These are phyloP conservation scores for Caenorhabditis macrosperma DNA, from an alignment of 2,888 invertebrate species.

Conservation along the genomic window DNA sequence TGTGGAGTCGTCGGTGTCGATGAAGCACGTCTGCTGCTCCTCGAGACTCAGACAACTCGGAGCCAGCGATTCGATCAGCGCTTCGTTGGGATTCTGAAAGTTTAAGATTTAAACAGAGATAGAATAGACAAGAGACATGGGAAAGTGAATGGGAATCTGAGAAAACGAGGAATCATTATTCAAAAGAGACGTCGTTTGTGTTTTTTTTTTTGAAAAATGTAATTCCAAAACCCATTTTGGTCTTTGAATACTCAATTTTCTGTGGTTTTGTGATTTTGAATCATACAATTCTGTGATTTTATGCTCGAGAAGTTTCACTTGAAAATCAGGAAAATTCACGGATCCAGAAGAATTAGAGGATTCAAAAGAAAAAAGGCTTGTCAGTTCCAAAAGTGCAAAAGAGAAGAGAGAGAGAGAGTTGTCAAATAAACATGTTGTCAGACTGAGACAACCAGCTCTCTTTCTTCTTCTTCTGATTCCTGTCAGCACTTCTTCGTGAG, in stretches of 20 bases:
- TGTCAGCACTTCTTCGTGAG: conserved; percentile 25
- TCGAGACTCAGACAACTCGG: conserved; percentile 69
- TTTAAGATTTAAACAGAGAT: not conserved
- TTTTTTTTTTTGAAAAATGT: too few relatives aligned
- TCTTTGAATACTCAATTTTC: too few relatives aligned
- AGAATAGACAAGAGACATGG: conserved; percentile 3
- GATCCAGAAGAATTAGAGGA: too few relatives aligned
- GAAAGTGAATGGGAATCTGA: too few relatives aligned
- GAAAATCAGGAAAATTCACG: too few relatives aligned
- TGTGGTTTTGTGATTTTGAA: too few relatives aligned
- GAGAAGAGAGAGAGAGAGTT: conserved; percentile 16
- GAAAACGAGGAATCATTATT: too few relatives aligned
- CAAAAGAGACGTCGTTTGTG: too few relatives aligned
- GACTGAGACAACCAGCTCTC: not conserved
- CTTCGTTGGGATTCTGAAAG: conserved; percentile 66
- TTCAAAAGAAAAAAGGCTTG: not conserved
- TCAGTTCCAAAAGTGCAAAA: conserved; percentile 21
- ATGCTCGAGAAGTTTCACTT: too few relatives aligned
- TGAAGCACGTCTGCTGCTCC: conserved; percentile 69
- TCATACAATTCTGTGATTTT: too few relatives aligned
- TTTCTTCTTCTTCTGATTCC: conserved; percentile 20
- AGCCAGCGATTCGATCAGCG: conserved; percentile 69
- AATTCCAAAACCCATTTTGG: too few relatives aligned
- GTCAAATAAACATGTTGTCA: conserved; percentile 48
- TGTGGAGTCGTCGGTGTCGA: conserved; percentile 65